phyloP scores from a whole-genome alignment of 2,888 invertebrate genomes.

The Candidula unifasciata region DNA sequence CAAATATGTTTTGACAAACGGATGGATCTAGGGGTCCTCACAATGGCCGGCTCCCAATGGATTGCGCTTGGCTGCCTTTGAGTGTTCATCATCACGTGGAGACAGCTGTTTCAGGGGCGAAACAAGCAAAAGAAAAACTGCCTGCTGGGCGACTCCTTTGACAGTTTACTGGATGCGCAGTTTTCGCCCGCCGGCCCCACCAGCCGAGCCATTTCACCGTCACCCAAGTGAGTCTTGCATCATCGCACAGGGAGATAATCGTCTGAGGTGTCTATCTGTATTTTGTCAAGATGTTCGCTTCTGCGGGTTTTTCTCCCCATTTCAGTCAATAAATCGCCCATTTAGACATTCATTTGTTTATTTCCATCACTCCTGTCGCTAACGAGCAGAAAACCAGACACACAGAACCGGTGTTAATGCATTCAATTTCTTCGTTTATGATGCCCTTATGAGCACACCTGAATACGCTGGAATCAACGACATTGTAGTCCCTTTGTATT shows the following conservation, averaged over 20 bases:
- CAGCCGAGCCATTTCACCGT: background rate
- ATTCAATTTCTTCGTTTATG: too few species aligned
- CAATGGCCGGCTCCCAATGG: background rate
- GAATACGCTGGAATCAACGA: too few species aligned
- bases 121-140: background rate
- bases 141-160: slow-evolving; percentile 2
- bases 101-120: background rate
- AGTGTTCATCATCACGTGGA: background rate
- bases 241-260: slow-evolving; percentile 9
- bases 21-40: background rate
- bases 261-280: background rate
- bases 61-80: background rate
- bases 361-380: too few species aligned
- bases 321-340: background rate
- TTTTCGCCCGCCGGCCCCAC: slow-evolving; percentile 1
- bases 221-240: background rate
- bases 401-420: too few species aligned
- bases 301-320: background rate
- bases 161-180: slow-evolving; percentile 9
- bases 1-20: slow-evolving; percentile 16
- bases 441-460: too few species aligned
- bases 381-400: too few species aligned
- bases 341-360: too few species aligned
- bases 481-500: too few species aligned
- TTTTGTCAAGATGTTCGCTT: slow-evolving; percentile 21